Percentiles rank a stretch among this genome's conserved stretches.
Conservation (phyloP, 2,113 vertebrate species). For the Eptesicus fuscus region DNA sequence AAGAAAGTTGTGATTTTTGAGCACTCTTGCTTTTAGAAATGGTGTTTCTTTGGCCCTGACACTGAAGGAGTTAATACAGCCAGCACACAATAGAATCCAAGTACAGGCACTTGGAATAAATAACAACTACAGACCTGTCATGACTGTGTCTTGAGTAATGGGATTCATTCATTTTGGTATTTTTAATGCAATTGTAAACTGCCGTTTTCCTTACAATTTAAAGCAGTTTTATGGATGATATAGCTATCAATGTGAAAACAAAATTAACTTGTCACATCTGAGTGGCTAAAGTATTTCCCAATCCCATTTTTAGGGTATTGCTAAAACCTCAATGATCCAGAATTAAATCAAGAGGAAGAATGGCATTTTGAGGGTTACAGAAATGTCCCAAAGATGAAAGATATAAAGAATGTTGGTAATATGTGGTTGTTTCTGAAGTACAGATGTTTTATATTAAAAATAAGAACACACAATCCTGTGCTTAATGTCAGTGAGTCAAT, state of each 20-base stretch:
- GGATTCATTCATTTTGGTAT: constrained; percentile 26
- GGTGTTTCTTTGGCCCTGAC: background rate
- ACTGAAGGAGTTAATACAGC: constrained; percentile 51
- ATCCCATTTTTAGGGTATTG: background rate
- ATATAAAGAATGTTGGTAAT: background rate
- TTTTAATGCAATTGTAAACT: background rate
- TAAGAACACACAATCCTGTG: background rate
- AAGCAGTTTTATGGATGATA: constrained; percentile 19
- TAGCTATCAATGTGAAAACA: constrained; percentile 37
- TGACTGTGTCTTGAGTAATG: constrained; percentile 32
- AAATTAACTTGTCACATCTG: constrained; percentile 52
- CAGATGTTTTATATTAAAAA: background rate
- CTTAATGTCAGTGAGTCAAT: background rate
- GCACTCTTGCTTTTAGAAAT: background rate
- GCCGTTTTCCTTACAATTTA: background rate
- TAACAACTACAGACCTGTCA: constrained; percentile 3
- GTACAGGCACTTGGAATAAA: constrained; percentile 18
- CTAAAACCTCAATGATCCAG: constrained; percentile 4
- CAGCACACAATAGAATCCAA: background rate
- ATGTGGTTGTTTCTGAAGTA: constrained; percentile 2
- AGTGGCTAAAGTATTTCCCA: background rate
- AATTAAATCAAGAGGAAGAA: constrained; percentile 16
- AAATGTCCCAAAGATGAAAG: background rate
- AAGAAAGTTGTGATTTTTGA: constrained; percentile 21
- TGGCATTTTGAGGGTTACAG: background rate